phyloP scores from a whole-genome alignment of 2,888 invertebrate species.

The Anorthoa munda region DNA sequence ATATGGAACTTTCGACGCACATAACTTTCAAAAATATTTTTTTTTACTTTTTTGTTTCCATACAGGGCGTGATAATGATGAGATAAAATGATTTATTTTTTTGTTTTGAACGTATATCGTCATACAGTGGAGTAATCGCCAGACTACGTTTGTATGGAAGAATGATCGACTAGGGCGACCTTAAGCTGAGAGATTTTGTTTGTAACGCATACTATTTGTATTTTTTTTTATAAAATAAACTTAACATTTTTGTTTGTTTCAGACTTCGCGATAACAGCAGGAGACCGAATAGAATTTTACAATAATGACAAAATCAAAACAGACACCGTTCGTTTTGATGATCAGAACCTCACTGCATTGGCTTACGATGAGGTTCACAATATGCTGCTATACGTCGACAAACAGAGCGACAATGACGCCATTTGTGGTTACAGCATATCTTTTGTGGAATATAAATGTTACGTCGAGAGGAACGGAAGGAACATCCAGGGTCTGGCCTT shows the following conservation, averaged over 20 bases:
- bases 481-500: background rate
- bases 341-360: background rate
- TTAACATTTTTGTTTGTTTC: background rate
- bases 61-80: too few species aligned
- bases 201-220: too few species aligned
- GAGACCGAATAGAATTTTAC: slow-evolving; percentile 2
- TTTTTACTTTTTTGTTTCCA: too few species aligned
- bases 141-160: too few species aligned
- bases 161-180: too few species aligned
- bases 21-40: too few species aligned
- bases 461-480: background rate
- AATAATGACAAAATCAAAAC: background rate
- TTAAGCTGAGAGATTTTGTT: too few species aligned
- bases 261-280: background rate
- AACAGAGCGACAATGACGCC: background rate
- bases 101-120: too few species aligned
- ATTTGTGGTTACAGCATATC: background rate
- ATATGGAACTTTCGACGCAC: too few species aligned
- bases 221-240: too few species aligned
- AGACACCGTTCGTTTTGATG: background rate
- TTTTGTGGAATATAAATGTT: background rate
- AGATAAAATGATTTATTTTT: too few species aligned
- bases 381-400: background rate
- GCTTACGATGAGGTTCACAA: background rate
- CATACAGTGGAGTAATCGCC: too few species aligned